These are phyloP conservation scores for Enteromius fasciolatus DNA, from an alignment of 2,797 vertebrate genomes.

Conservation along the genomic window DNA sequence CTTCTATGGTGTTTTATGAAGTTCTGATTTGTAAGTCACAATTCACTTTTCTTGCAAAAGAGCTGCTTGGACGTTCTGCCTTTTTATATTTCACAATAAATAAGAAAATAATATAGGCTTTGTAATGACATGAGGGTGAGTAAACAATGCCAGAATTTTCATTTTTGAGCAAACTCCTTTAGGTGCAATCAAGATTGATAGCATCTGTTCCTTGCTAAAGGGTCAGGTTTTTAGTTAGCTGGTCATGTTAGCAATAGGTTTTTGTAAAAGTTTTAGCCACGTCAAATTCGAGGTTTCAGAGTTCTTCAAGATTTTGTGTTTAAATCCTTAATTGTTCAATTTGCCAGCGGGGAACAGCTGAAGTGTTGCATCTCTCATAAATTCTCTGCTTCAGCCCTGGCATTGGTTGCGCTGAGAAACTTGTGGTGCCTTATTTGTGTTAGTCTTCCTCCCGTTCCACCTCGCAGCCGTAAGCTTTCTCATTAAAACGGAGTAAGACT, in stretches of 20 bases:
- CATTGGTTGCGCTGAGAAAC: conserved; percentile 58
- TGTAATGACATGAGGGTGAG: conserved; percentile 8
- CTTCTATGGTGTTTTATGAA: not conserved
- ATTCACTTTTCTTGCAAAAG: not conserved
- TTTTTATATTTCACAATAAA: conserved; percentile 1
- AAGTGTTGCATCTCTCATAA: conserved; percentile 33
- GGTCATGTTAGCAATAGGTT: not conserved
- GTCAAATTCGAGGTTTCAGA: not conserved
- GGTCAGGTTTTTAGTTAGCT: conserved; percentile 5
- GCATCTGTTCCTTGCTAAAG: conserved; percentile 2
- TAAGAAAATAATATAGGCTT: not conserved
- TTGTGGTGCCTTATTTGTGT: conserved; percentile 66
- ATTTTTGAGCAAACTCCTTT: conserved; percentile 26
- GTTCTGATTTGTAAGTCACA: not conserved
- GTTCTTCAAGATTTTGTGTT: conserved; percentile 15
- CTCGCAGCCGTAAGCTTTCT: conserved; percentile 41
- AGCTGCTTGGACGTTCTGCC: not conserved
- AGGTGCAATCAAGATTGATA: conserved; percentile 36
- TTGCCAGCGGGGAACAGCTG: conserved; percentile 19
- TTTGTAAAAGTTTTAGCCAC: not conserved
- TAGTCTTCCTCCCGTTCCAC: conserved; percentile 57
- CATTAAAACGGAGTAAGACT: conserved; percentile 36
- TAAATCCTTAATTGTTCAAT: conserved; percentile 17
- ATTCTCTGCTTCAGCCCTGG: conserved; percentile 50
- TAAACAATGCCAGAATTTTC: not conserved